Evolutionary conservation across 64 coral and sea anemone species (phyloP).

Genomic region (Actinia tenebrosa): DNA sequence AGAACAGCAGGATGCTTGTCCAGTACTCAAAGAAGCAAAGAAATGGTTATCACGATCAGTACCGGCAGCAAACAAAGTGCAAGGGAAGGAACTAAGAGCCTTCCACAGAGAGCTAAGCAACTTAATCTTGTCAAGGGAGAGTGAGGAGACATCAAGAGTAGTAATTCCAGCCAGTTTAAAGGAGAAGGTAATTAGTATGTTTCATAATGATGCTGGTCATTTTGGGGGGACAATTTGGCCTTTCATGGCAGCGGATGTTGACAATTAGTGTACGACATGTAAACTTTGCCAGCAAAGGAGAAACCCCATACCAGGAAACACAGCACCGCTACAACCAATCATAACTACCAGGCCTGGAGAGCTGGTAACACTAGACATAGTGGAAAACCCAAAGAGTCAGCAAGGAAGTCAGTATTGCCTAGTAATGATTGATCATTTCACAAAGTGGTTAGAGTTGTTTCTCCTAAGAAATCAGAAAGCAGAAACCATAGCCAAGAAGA

Average conservation of each 20-base stretch:
- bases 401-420: constrained; percentile 36
- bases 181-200: constrained; percentile 20
- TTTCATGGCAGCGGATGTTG: constrained; percentile 34
- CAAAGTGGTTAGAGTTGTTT: constrained; percentile 61
- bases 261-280: constrained; percentile 44
- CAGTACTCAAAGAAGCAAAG: constrained; percentile 41
- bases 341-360: constrained; percentile 33
- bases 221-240: constrained; percentile 36
- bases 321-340: constrained; percentile 35
- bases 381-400: constrained; percentile 25
- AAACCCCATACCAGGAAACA: constrained; percentile 44
- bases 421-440: constrained; percentile 48
- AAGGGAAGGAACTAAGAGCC: constrained; percentile 35
- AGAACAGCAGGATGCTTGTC: constrained; percentile 40
- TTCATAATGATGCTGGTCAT: constrained; percentile 32
- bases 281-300: constrained; percentile 33
- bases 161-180: constrained; percentile 28
- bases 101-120: constrained; percentile 29
- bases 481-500: constrained; percentile 49
- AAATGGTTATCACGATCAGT: neutral
- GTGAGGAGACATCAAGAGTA: constrained; percentile 9
- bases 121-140: constrained; percentile 34
- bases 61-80: constrained; percentile 1
- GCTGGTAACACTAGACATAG: constrained; percentile 55
- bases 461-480: constrained; percentile 49